Conservation (phyloP, 2,797 vertebrate genomes). For the Clarias platycephalus region DNA sequence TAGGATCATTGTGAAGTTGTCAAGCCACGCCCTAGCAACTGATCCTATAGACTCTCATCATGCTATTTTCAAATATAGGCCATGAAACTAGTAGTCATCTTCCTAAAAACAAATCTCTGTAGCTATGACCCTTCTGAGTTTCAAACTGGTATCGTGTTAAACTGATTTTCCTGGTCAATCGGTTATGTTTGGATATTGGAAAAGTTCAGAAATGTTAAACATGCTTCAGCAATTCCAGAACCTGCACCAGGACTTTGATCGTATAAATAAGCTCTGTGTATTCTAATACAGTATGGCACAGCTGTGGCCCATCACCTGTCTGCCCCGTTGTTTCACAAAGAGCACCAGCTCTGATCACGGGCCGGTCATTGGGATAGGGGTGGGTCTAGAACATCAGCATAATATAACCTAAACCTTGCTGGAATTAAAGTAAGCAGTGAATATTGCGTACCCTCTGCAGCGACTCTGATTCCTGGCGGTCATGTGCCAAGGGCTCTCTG, state of each 20-base stretch:
- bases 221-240: background rate
- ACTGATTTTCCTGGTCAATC: background rate
- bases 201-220: background rate
- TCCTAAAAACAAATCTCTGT: background rate
- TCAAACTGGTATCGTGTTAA: background rate
- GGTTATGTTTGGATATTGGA: background rate
- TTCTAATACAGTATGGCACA: background rate
- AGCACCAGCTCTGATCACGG: background rate
- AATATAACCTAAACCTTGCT: background rate
- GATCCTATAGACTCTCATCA: too few species aligned
- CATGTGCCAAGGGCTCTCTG: conserved; percentile 46
- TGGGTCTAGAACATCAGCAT: background rate
- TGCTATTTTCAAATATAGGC: too few species aligned
- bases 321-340: background rate
- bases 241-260: background rate
- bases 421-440: background rate
- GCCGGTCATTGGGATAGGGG: background rate
- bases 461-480: conserved; percentile 17
- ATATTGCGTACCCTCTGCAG: background rate
- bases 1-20: too few species aligned
- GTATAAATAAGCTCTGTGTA: background rate
- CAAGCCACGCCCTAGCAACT: too few species aligned
- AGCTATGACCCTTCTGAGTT: background rate
- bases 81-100: too few species aligned
- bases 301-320: background rate